Evolutionary conservation across 2,797 vertebrate species (phyloP), one percentile per base, ranked within the genome.

Genomic region (Linurgus olivaceus): DNA sequence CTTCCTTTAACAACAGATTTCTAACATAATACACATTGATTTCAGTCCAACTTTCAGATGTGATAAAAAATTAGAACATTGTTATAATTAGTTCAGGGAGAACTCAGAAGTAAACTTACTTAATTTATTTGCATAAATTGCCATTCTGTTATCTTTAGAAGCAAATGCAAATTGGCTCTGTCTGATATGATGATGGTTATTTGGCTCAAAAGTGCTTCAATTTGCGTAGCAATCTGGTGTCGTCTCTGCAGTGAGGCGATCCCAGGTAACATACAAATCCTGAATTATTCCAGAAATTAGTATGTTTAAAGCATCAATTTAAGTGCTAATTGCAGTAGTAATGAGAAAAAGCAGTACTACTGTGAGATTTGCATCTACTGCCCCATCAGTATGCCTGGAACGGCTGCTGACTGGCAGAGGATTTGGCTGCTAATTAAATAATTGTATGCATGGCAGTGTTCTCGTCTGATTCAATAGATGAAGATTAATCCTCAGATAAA

Each of bases 401-500:
- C 96, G 97, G 93, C 97, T 94, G 97, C 98, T 98, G 98, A 98
- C 98, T 98, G 98, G 98, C 97, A 98, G 97, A 98, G 98, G 98
- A 98, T 98, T 98, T 98, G 97, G 98, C 98, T 98, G 98, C 98
- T 99, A 99, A 99, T 99, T 99, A 99, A 99, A 99, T 99, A 99
- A 99, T 99, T 98, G 99, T 99, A 99, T 99, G 99, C 99, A 98
- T 98, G 98, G 98, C 98, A 98, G 98, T 98, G 98, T 99, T 98
- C 98, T 98, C 97, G 98, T 98, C 99, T 99, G 98, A 98, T 99
- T 99, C 98, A 98, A 98, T 98, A 98, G 98, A 98, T 98, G 98
- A 98, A 98, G 98, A 98, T 99, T 99, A 99, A 99, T 99, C 99
- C 99, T 99, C 98, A 98, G 98, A 99, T 99, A 99, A 99, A 99